A percentile compares a stretch with the other conserved stretches of the same genome.
phyloP scores from a whole-genome alignment of 2,113 vertebrate genomes.

The Prunella himalayana region DNA sequence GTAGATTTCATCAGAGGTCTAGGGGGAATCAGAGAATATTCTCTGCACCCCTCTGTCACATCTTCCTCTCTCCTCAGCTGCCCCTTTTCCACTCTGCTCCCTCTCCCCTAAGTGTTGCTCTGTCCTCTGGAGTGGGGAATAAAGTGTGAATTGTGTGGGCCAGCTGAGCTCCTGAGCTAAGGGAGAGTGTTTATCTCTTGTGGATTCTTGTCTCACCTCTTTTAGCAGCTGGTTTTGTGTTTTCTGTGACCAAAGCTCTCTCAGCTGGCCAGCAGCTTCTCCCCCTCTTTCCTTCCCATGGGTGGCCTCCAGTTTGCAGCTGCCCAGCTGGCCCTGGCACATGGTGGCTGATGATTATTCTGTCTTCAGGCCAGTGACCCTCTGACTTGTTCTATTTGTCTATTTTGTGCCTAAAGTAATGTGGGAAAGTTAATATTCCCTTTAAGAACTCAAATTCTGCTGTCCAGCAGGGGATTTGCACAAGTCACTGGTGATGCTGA shows the following conservation, averaged over 20 bases:
- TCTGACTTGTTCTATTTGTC: neutral
- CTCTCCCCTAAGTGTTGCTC: neutral
- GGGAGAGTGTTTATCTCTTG: neutral
- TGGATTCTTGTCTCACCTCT: neutral
- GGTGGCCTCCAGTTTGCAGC: neutral
- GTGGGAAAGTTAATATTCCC: neutral
- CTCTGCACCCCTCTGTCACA: rapidly evolving
- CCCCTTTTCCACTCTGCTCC: rapidly evolving
- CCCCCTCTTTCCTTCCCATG: neutral
- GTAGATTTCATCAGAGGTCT: neutral
- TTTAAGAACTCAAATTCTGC: neutral
- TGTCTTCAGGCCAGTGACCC: neutral
- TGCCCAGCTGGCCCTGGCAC: neutral
- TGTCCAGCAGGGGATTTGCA: neutral
- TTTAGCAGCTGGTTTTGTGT: neutral
- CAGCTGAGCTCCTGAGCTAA: neutral
- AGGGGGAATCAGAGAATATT: neutral
- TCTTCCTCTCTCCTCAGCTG: neutral
- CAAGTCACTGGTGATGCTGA: neutral
- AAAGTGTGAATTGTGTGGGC: neutral
- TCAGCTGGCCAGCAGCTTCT: neutral
- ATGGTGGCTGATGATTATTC: neutral
- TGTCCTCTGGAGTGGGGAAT: neutral
- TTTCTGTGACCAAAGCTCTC: neutral
- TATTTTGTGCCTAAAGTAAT: neutral